Percentiles rank a stretch among this genome's conserved stretches.
These are phyloP conservation scores for Ectemnius continuus DNA, from an alignment of 2,888 invertebrate genomes.

Conservation along the genomic window DNA sequence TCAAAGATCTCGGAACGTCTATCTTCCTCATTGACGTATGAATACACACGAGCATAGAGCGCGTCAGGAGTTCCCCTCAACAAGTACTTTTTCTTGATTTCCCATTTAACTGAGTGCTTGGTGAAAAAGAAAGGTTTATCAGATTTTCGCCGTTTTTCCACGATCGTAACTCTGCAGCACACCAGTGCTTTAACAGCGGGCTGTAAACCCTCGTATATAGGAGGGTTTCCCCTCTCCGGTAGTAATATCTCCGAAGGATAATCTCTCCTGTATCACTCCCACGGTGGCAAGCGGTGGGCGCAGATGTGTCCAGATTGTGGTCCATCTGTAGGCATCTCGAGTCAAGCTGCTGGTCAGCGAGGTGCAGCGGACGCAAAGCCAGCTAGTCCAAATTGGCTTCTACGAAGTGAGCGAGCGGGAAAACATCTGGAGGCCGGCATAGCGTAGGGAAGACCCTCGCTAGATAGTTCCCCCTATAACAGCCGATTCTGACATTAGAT, in stretches of 20 bases:
- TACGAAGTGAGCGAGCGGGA: conserved; percentile 41
- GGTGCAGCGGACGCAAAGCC: conserved; percentile 42
- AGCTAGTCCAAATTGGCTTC: conserved; percentile 53
- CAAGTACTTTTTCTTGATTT: too few species aligned
- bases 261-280: conserved; percentile 25
- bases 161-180: too few species aligned
- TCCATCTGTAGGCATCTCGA: conserved; percentile 24
- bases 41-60: neutral
- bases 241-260: conserved; percentile 23
- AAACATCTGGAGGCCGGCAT: conserved; percentile 55
- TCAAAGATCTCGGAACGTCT: neutral
- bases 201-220: neutral
- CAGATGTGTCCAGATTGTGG: conserved; percentile 39
- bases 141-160: too few species aligned
- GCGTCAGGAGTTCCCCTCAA: too few species aligned
- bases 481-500: conserved; percentile 50
- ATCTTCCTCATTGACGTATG: neutral
- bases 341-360: conserved; percentile 40
- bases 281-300: conserved; percentile 14
- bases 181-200: too few species aligned
- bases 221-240: conserved; percentile 3
- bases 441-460: conserved; percentile 29
- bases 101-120: too few species aligned
- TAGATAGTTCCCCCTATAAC: conserved; percentile 7
- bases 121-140: too few species aligned